Percentiles rank a stretch among this genome's conserved stretches.
phyloP scores from a whole-genome alignment of 2,113 vertebrate genomes.

The Lathamus discolor region DNA sequence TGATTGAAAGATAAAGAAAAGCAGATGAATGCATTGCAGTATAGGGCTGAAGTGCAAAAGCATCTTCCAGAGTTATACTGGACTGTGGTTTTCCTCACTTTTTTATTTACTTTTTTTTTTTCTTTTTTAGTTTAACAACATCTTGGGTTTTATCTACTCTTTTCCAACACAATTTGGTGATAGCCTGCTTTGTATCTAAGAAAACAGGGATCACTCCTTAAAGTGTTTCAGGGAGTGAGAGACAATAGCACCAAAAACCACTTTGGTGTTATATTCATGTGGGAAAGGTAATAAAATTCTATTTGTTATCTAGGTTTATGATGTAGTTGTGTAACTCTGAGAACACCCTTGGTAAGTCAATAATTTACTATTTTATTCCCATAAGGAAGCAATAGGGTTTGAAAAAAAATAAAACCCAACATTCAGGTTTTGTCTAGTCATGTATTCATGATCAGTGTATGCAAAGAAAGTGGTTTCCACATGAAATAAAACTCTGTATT shows the following conservation, averaged over 20 bases:
- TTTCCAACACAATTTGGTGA: not conserved
- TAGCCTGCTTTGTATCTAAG: not conserved
- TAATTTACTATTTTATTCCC: conserved; percentile 12
- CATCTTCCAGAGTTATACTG: not conserved
- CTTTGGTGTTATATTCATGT: not conserved
- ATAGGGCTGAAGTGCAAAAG: not conserved
- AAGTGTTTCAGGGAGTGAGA: not conserved
- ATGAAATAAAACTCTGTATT: not conserved
- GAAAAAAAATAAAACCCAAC: not conserved
- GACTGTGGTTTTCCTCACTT: not conserved
- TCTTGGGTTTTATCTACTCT: not conserved
- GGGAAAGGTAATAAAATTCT: not conserved
- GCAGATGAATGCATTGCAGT: not conserved
- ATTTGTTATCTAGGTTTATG: not conserved
- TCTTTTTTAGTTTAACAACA: not conserved
- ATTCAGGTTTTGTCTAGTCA: not conserved
- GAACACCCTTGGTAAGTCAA: not conserved
- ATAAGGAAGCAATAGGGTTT: not conserved
- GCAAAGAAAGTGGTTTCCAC: not conserved
- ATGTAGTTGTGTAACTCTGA: not conserved
- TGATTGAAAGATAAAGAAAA: not conserved
- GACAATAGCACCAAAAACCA: not conserved
- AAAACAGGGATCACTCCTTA: not conserved
- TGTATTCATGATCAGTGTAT: not conserved
- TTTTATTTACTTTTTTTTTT: not conserved